Percentiles rank a stretch among this genome's conserved stretches.
Evolutionary conservation across 2,888 invertebrate species (phyloP).

Genomic region (Lasiommata megera): DNA sequence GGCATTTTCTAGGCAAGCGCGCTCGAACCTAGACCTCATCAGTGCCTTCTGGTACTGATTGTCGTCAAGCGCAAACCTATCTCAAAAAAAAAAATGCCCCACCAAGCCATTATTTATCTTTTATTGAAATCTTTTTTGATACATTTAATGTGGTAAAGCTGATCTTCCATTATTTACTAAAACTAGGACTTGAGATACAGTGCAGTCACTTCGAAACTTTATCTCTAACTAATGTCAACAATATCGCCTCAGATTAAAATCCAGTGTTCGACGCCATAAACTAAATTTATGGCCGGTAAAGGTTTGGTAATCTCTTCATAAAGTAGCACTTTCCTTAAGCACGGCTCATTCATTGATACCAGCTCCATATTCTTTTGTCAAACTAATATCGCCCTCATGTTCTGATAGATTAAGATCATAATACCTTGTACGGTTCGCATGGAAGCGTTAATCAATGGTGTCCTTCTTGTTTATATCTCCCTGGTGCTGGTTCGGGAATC

Average conservation of each 20-base stretch:
- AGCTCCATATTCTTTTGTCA: conserved; percentile 33
- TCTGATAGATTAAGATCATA: conserved; percentile 37
- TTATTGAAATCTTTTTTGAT: no score
- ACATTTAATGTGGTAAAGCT: no score
- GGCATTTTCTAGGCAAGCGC: no score
- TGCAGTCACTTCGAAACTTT: no score
- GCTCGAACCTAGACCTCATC: no score
- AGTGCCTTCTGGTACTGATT: no score
- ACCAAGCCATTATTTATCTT: no score
- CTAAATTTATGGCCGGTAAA: conserved; percentile 37
- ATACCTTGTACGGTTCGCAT: conserved; percentile 38
- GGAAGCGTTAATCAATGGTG: conserved; percentile 69
- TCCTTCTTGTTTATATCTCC: conserved; percentile 56
- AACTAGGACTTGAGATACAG: no score
- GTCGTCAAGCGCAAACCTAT: no score
- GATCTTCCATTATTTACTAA: no score
- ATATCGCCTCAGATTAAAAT: conserved; percentile 40
- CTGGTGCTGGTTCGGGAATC: conserved; percentile 54
- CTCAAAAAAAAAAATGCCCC: no score
- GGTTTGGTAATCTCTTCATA: conserved; percentile 44
- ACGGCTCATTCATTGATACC: conserved; percentile 53
- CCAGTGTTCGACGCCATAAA: conserved; percentile 40
- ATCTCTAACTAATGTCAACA: conserved; percentile 36
- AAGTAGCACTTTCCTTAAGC: conserved; percentile 47
- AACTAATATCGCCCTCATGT: conserved; percentile 41